Evolutionary conservation across 2,888 invertebrate species (phyloP).

Genomic region (Mermis nigrescens): DNA sequence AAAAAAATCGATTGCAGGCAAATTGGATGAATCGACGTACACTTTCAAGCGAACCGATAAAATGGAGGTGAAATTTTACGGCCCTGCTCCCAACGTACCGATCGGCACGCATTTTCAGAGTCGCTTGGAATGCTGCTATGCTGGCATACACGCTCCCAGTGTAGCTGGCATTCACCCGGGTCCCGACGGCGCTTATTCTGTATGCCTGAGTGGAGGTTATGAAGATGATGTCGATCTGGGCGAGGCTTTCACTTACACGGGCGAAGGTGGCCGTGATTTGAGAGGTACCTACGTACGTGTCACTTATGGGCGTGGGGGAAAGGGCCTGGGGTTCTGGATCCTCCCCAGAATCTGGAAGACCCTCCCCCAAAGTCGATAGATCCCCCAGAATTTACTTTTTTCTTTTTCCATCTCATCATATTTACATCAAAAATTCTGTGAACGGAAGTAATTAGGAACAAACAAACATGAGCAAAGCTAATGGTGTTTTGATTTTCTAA

Average conservation of each 20-base stretch:
- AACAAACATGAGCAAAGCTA: too few relatives aligned
- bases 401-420: too few relatives aligned
- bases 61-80: background rate
- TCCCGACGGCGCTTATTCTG: slow-evolving; percentile 34
- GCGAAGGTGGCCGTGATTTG: slow-evolving; percentile 36
- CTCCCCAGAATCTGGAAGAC: too few relatives aligned
- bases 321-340: too few relatives aligned
- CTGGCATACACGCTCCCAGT: slow-evolving; percentile 34
- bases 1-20: too few relatives aligned
- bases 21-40: background rate
- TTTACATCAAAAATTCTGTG: too few relatives aligned
- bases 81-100: slow-evolving; percentile 18
- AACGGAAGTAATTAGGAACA: too few relatives aligned
- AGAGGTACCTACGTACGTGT: too few relatives aligned
- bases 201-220: slow-evolving; percentile 35
- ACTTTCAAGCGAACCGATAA: background rate
- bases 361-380: too few relatives aligned
- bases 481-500: too few relatives aligned
- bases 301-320: too few relatives aligned
- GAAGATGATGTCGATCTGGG: slow-evolving; percentile 36
- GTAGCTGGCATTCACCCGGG: slow-evolving; percentile 36
- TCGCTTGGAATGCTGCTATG: slow-evolving; percentile 32
- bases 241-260: slow-evolving; percentile 36
- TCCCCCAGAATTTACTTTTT: too few relatives aligned
- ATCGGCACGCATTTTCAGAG: slow-evolving; percentile 34